Evolutionary conservation across 2,888 invertebrate species (phyloP).

Genomic region (Petrophora chlorosata): DNA sequence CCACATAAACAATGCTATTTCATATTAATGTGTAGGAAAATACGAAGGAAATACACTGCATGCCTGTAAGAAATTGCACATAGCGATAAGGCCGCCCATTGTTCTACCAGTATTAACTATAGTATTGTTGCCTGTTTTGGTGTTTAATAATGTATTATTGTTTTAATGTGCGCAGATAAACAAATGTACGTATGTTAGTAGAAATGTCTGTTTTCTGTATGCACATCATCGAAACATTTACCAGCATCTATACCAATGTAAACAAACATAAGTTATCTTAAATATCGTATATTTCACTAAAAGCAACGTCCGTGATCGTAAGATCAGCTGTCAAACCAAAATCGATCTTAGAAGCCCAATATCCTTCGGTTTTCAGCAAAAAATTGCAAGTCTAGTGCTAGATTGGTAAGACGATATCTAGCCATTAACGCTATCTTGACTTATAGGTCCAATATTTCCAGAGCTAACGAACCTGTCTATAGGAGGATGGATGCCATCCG

Average conservation of each 20-base stretch:
- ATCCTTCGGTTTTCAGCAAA: slow-evolving; percentile 23
- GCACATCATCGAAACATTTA: too few relatives aligned
- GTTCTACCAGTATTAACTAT: too few relatives aligned
- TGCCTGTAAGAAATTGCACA: too few relatives aligned
- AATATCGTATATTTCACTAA: slow-evolving; percentile 15
- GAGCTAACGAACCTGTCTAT: slow-evolving; percentile 49
- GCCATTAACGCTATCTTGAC: slow-evolving; percentile 54
- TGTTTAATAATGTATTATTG: too few relatives aligned
- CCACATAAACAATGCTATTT: too few relatives aligned
- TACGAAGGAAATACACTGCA: too few relatives aligned
- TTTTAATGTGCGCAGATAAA: too few relatives aligned
- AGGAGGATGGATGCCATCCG: slow-evolving; percentile 25
- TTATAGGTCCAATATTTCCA: slow-evolving; percentile 54
- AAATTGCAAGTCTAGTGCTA: slow-evolving; percentile 24
- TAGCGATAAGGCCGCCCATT: too few relatives aligned
- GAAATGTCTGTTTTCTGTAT: too few relatives aligned
- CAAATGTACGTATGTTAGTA: too few relatives aligned
- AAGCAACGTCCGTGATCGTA: slow-evolving; percentile 8
- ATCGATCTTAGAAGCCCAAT: slow-evolving; percentile 20
- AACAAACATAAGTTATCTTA: background rate
- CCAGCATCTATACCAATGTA: background rate
- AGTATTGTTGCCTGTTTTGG: too few relatives aligned
- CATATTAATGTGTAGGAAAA: too few relatives aligned
- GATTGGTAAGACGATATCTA: slow-evolving; percentile 53
- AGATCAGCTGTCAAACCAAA: slow-evolving; percentile 18